Evolutionary conservation across 2,888 invertebrate species (phyloP).

Genomic region (Oegoconia quadripuncta): DNA sequence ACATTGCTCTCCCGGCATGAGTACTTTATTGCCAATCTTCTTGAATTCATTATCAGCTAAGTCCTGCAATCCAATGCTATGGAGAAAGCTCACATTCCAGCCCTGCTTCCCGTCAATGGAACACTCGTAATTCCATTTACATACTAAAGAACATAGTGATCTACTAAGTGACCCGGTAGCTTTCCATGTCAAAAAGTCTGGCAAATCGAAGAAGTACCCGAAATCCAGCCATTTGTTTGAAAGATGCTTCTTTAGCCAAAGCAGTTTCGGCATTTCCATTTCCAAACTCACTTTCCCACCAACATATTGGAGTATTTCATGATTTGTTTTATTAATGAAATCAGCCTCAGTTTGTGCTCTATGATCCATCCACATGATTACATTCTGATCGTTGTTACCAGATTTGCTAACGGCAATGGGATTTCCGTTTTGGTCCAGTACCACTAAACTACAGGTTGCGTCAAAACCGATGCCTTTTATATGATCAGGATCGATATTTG

Average conservation of each 20-base stretch:
- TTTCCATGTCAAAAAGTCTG: conserved; percentile 96
- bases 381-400: conserved; percentile 85
- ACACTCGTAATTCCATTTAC: conserved; percentile 95
- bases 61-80: conserved; percentile 86
- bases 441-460: conserved; percentile 96
- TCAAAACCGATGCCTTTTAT: conserved; percentile 96
- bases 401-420: conserved; percentile 85
- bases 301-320: conserved; percentile 89
- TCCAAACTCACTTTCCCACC: conserved; percentile 97
- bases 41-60: conserved; percentile 82
- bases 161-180: conserved; percentile 87
- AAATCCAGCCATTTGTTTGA: conserved; percentile 83
- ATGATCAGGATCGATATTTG: conserved; percentile 66
- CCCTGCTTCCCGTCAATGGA: conserved; percentile 73
- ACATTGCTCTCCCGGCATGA: conserved; percentile 85
- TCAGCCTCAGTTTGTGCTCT: conserved; percentile 89
- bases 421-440: conserved; percentile 82
- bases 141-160: conserved; percentile 94
- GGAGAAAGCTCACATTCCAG: conserved; percentile 88
- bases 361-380: conserved; percentile 97
- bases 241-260: conserved; percentile 92
- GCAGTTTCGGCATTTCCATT: conserved; percentile 96
- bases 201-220: conserved; percentile 92
- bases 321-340: conserved; percentile 86
- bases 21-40: conserved; percentile 83